Base-by-base conservation (phyloP, 2,888 invertebrate genomes). In the Nemotelus nigrinus region DNA sequence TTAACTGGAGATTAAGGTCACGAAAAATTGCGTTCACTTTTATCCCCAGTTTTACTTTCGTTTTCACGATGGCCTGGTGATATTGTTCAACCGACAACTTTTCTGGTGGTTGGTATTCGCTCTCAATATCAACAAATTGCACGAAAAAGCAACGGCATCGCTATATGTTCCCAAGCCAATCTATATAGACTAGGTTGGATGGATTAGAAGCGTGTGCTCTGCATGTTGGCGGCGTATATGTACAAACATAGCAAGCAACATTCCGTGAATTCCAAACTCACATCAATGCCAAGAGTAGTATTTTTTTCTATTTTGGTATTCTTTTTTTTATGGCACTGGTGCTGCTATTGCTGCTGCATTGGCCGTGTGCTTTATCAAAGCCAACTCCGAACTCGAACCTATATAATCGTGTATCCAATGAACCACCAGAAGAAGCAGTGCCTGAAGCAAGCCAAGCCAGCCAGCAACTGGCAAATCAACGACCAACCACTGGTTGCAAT, bases 211-310 rank as follows among this genome's bases (percentile, higher is more conserved):
- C 25, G 25, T 25, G 1, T 25, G 25, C 25, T 25, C n/a, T 57
- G 57, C 57, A 57, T 57, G 53, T 10, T 8, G 10, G 6, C 25
- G 43, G 63, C 5, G 43, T 25, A 1, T 5, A 43, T 4, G 68
- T 68, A 50, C 67, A 58, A 7, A 60, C 60, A 68, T 48, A 71
- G 44, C 44, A 41, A 72, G 60, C 74, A 74, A 74, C 74, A 74
- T 74, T 74, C 74, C 74, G 50, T 50, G 39, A 72, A 60, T 72
- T 74, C 74, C 60, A 60, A 74, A 74, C 60, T 74, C 60, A 74
- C 74, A 60, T 74, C 74, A 74, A 74, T 74, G 74, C 74, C 74
- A 74, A 74, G 74, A 60, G 74, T 74, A 63, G 47, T 44, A 45
- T n/a, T 70, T 70, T 70, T 72, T 72, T 71, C 41, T 3, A 43